Base-by-base conservation (phyloP, 2,888 invertebrate genomes). In the Mesorhabditis belari region DNA sequence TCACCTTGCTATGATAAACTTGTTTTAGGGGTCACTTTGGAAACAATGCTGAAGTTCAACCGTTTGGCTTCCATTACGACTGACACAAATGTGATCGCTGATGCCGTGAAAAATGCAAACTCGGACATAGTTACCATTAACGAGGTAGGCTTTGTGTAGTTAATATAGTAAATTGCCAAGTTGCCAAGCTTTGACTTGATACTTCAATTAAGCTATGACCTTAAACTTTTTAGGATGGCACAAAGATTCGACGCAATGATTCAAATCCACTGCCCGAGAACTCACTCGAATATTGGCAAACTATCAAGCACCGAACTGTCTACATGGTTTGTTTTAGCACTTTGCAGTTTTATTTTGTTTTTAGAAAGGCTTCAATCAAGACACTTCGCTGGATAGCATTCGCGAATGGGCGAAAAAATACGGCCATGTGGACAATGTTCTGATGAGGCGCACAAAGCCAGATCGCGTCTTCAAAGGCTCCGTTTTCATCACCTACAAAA, bases 31-130 rank as follows among this genome's bases (percentile, higher is more conserved):
- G 87, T 98, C 23, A 87, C 90, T 0, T 81, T 96, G 53, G 87
- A 88, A 0, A 87, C 89, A 0, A 86, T 98, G 83, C 83, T 90
- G 54, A 91, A 88, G 63, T 98, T 96, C 82, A 92, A 94, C 82
- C 86, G 94, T 24, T 85, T 96, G 56, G 81, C 82, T 9, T 55
- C 62, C 52, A 81, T 95, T 17, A 86, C 88, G 0, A 86, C 84
- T 1, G 90, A 93, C 73, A 70, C 83, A 0, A 85, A 87, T 27
- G 85, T 87, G 0, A 91, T 96, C 67, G 85, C 87, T 0, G 86
- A 86, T 60, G 89, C 92, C 0, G 77, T 94, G 2, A 86, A 86
- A 67, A 89, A 89, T 71, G 89, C 91, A 0, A 86, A 87, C 9
- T 85, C 86, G 88, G 86, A 9, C 44, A 35, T 35, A 9, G 44